These are phyloP conservation scores for Spilarctia lutea DNA, from an alignment of 2,888 invertebrate species.

Conservation along the genomic window DNA sequence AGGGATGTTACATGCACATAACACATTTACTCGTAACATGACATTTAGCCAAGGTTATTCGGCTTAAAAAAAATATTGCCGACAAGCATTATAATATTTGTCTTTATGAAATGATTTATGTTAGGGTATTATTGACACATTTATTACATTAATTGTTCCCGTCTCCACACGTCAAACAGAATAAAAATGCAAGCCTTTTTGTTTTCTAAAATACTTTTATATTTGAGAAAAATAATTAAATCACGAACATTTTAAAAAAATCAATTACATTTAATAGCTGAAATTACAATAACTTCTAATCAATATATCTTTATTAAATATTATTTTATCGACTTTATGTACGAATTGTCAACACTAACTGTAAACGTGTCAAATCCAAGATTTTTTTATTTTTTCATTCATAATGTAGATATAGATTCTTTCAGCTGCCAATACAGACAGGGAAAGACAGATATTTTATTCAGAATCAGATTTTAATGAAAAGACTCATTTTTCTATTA, in stretches of 20 bases:
- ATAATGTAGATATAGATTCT: neutral
- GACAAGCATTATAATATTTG: no score
- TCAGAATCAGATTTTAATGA: no score
- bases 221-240: no score
- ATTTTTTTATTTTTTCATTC: neutral
- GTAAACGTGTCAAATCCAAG: neutral
- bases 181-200: neutral
- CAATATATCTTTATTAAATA: no score
- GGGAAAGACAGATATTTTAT: no score
- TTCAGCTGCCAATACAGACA: neutral
- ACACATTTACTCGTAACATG: neutral
- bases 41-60: neutral
- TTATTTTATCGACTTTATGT: neutral
- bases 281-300: neutral
- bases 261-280: neutral
- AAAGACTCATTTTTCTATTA: no score
- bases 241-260: neutral
- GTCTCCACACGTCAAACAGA: neutral
- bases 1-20: constrained; percentile 23
- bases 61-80: neutral
- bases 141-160: neutral
- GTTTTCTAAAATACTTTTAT: neutral
- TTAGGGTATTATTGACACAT: neutral
- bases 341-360: neutral
- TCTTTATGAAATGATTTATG: neutral